Evolutionary conservation across 64 coral and sea anemone genomes (phyloP).

Genomic region (Montipora efflorescens): DNA sequence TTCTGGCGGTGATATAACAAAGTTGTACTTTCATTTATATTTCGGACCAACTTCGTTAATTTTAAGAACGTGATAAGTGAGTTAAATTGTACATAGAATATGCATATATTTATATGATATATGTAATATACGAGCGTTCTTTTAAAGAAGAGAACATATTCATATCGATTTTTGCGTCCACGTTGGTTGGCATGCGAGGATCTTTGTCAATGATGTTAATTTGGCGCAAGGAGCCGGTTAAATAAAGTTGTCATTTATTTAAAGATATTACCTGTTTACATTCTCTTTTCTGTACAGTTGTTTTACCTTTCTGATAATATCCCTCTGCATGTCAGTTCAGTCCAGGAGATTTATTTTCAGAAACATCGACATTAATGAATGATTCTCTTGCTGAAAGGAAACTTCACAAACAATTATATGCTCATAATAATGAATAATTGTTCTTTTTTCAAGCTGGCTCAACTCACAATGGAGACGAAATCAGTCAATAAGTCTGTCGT

Average conservation of each 20-base stretch:
- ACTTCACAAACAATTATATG: conserved; percentile 9
- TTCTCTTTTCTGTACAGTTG: no score
- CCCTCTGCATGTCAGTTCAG: no score
- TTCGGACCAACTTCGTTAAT: neutral
- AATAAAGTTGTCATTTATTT: no score
- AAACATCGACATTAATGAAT: conserved; percentile 1
- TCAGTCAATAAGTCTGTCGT: neutral
- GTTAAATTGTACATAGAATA: neutral
- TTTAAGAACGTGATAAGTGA: neutral
- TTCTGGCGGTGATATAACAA: neutral
- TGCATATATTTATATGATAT: neutral
- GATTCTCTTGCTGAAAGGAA: conserved; percentile 76
- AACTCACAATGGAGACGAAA: neutral
- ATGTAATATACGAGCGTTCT: neutral
- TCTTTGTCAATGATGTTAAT: neutral
- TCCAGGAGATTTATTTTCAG: conserved; percentile 13
- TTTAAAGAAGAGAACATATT: neutral
- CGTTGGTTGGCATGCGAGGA: neutral
- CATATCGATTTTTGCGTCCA: neutral
- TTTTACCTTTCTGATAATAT: neutral
- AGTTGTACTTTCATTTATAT: no score
- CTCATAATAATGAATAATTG: no score
- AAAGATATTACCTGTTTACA: no score
- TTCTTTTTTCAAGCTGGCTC: no score
- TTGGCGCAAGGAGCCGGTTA: neutral